Base-by-base conservation (phyloP, 92 coral and sea anemone species). In the Bergia sp. region DNA sequence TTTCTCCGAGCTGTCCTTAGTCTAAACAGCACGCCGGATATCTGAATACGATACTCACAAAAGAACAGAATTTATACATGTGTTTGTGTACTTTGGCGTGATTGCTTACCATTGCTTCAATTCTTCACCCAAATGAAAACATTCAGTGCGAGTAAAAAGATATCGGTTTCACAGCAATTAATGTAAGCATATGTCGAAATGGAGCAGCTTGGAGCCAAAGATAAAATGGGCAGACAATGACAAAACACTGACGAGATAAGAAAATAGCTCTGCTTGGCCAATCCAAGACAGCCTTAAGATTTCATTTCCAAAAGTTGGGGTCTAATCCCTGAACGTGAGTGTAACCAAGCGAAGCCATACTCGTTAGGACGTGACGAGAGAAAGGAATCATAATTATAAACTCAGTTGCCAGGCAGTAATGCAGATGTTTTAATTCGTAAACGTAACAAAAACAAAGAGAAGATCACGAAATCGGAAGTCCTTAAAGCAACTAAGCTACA, bases 151-250 rank as follows among this genome's bases (percentile, higher is more conserved):
- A 84, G 77, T 84, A 66, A 6, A 65, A 39, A 29, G 79, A 47
- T 84, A 84, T 84, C 87, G 37, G 64, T 84, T 84, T 84, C 87
- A 47, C 37, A 38, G 87, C 87, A 84, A 84, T 84, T 84, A 84
- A 73, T 71, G 67, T 37, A 71, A 84, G 67, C 87, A 84, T 84
- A 84, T 84, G 87, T 84, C 87, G 78, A 71, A 84, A 69, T 5
- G 2, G 39, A 23, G 78, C 78, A 39, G 67, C 79, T 84, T 69
- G 79, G 72, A 67, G 65, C 79, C 39, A 71, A 23, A 84, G 87
- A 84, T 84, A 84, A 84, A 84, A 84, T 47, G 79, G 4, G 29
- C 58, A 72, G 87, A 84, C 87, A 72, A 45, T 84, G 87, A 84
- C 87, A 69, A 84, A 84, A 71, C 42, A 71, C 42, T 84, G 65